Conservation (phyloP, 2,113 vertebrate species). For the Siniperca chuatsi region DNA sequence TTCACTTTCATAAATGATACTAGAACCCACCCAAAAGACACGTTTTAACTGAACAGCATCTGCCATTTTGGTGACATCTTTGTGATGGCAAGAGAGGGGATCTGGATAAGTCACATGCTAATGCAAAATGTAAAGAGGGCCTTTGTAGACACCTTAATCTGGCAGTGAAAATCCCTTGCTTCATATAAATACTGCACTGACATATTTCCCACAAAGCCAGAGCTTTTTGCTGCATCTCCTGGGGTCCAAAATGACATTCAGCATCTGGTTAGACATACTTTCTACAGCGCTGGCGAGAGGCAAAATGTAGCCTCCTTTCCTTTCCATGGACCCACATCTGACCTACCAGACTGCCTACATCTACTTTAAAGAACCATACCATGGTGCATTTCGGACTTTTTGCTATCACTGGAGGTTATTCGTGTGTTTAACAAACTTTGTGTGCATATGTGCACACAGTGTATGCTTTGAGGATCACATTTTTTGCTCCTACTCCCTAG, state of each 20-base stretch:
- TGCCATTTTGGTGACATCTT: conserved; percentile 24
- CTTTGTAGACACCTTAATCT: conserved; percentile 60
- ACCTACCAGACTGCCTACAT: conserved; percentile 20
- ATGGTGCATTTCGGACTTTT: background rate
- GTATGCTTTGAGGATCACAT: background rate
- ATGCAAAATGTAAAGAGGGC: conserved; percentile 50
- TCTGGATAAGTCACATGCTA: conserved; percentile 13
- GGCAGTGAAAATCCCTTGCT: conserved; percentile 49
- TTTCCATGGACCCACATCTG: conserved; percentile 15
- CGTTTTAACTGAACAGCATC: background rate
- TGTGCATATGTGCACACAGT: background rate
- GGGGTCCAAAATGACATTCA: conserved; percentile 56
- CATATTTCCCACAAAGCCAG: conserved; percentile 46
- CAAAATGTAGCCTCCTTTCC: conserved; percentile 15
- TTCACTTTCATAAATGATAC: background rate
- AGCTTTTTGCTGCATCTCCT: conserved; percentile 42
- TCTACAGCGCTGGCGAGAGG: background rate
- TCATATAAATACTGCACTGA: conserved; percentile 61
- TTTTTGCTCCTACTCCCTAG: background rate
- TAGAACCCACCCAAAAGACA: background rate
- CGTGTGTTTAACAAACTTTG: background rate
- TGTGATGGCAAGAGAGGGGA: conserved; percentile 2
- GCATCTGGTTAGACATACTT: conserved; percentile 54
- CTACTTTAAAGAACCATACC: conserved; percentile 3
- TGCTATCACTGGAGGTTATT: background rate